Base-by-base conservation (phyloP, 2,888 invertebrate genomes). In the Lordiphosa fenestrarum region DNA sequence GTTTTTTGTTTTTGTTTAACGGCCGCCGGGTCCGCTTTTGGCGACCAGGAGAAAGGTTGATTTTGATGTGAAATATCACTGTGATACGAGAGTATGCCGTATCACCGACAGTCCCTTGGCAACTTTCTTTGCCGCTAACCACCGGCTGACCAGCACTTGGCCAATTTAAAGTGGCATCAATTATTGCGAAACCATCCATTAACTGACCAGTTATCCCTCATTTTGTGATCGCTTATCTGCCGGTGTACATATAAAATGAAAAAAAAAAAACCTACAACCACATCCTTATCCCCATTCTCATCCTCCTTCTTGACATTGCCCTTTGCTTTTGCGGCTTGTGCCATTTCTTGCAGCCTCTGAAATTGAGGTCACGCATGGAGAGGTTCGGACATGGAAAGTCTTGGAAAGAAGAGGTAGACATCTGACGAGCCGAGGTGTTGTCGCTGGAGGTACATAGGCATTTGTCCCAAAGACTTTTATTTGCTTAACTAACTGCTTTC, bases 161-260 rank as follows among this genome's bases (percentile, higher is more conserved):
- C 62, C 80, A 78, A 61, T 72, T 77, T 77, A 70, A 81, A 75
- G 81, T 80, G 77, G 77, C 83, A 80, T 72, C 83, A 80, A 80
- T 80, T 80, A 83, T 80, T 74, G 72, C 66, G 66, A 77, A 71
- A 70, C 80, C 83, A 80, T 80, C 77, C 68, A 80, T 80, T 80
- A 80, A 76, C 66, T 80, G 77, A 58, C 80, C 83, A 80, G 83
- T 78, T 83, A 77, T 82, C 78, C 77, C 77, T 82, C 82, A 77
- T 78, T 82, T 78, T 63, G 50, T 47, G 77, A 78, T 82, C 77
- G 73, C 78, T 77, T 82, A 77, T 77, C 77, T 77, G 63, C 66
- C 73, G 62, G 55, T 63, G 56, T 49, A 54, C 62, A 63, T 62
- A 49, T 62, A 63, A 63, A 61, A 53, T 1, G 6, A 42, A 38